Base-by-base conservation (phyloP, 1,140 invertebrate species). In the Samia ricini region DNA sequence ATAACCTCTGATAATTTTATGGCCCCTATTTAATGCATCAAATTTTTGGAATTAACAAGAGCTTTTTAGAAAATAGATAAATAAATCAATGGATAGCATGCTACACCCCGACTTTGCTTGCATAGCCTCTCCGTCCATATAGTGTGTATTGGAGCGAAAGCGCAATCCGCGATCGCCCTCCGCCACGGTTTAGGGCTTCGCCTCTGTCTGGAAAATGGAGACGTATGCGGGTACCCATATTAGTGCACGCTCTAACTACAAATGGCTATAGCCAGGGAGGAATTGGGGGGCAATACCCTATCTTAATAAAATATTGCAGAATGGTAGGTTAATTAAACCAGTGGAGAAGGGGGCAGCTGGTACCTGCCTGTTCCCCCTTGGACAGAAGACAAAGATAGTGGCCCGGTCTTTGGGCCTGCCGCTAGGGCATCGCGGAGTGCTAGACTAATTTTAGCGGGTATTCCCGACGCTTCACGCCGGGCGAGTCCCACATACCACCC, bases 61-160 rank as follows among this genome's bases (percentile, higher is more conserved):
- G 26, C 33, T 1, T 42, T 42, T 7, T 15, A 42, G 12, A 2
- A 15, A 15, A 42, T 1, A 15, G 12, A 21, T 49, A 63, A 56
- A 61, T 56, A 50, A 26, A 51, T 56, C 61, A 66, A 67, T 64
- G 62, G 52, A 67, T 55, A 62, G 61, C 36, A 58, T 57, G 26
- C 60, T 72, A 82, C 7, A 76, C 68, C n/a, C 55, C 62, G 63
- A 10, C 59, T 73, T 23, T 61, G 68, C 51, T 75, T 79, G 58
- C 80, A 83, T 18, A 69, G 66, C 23, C 80, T 64, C 36, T 81
- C 78, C 23, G 72, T 71, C 80, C 80, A 83, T 66, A 83, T 68
- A 4, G 64, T 58, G 68, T 81, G 77, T 18, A 82, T 82, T 10
- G 79, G 79, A 0, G 68, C 71, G 0, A 77, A 51, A 10, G 74